A percentile compares a stretch with the other conserved stretches of the same genome.
Conservation (phyloP, 2,113 vertebrate species). For the Phyllostomus hastatus region DNA sequence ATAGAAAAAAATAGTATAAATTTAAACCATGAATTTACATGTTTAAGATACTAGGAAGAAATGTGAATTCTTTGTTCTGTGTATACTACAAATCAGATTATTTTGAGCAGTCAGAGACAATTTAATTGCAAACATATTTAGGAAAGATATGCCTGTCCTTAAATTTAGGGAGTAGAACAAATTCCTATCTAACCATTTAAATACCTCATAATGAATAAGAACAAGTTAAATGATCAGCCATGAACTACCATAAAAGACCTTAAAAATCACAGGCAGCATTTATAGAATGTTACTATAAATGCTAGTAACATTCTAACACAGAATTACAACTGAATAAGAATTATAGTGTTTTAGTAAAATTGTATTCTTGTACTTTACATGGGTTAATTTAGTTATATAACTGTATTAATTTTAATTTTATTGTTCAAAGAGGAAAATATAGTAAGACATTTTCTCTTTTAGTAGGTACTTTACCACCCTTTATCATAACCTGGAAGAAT, state of each 20-base stretch:
- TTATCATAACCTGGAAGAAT: background rate
- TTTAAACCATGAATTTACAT: conserved; percentile 18
- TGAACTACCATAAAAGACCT: background rate
- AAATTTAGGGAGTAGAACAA: background rate
- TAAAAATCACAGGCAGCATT: background rate
- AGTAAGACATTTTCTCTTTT: background rate
- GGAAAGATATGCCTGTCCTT: background rate
- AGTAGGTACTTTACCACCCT: background rate
- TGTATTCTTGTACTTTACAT: background rate
- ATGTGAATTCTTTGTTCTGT: conserved; percentile 23
- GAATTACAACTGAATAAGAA: background rate
- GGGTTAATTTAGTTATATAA: background rate
- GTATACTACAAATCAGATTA: conserved; percentile 24
- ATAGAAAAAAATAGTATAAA: conserved; percentile 20
- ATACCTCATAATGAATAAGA: conserved; percentile 13
- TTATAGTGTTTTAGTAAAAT: background rate
- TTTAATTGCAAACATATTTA: conserved; percentile 60
- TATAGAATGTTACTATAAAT: too few species aligned
- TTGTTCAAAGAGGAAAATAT: conserved; percentile 23
- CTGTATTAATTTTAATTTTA: background rate
- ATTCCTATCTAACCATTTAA: background rate
- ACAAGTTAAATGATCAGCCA: background rate
- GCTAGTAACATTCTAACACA: background rate
- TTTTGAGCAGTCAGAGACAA: conserved; percentile 26
- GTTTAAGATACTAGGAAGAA: conserved; percentile 35